These are phyloP conservation scores for Idaea dimidiata DNA, from an alignment of 2,888 invertebrate species.

Conservation along the genomic window DNA sequence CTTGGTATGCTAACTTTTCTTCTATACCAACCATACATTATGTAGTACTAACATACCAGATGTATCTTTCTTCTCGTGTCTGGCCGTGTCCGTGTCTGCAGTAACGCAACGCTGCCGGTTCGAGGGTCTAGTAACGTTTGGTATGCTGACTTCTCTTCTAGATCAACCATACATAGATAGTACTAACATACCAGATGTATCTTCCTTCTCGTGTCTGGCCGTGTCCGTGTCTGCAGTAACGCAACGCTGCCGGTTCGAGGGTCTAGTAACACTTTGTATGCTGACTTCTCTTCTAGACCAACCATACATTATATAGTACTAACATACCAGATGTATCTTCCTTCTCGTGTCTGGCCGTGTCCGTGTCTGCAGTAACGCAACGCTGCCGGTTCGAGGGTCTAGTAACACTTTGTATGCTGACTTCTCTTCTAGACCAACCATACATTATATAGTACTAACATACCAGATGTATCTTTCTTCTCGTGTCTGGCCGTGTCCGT, in stretches of 20 bases:
- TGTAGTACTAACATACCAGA: constrained; percentile 58
- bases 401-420: too few relatives aligned
- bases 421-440: constrained; percentile 35
- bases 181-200: constrained; percentile 56
- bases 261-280: constrained; percentile 66
- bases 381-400: constrained; percentile 67
- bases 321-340: constrained; percentile 59
- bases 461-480: constrained; percentile 63
- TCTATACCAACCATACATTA: too few relatives aligned
- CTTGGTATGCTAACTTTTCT: constrained; percentile 68
- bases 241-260: constrained; percentile 70
- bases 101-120: constrained; percentile 69
- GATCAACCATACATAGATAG: too few relatives aligned
- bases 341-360: constrained; percentile 36
- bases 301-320: too few relatives aligned
- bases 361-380: constrained; percentile 52
- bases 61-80: constrained; percentile 51
- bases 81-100: constrained; percentile 31
- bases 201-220: constrained; percentile 40
- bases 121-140: too few relatives aligned
- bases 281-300: constrained; percentile 66
- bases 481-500: constrained; percentile 28
- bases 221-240: constrained; percentile 42
- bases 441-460: constrained; percentile 21
- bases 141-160: too few relatives aligned